phyloP scores from a whole-genome alignment of 2,888 invertebrate genomes.

The Trichacis sp. region DNA sequence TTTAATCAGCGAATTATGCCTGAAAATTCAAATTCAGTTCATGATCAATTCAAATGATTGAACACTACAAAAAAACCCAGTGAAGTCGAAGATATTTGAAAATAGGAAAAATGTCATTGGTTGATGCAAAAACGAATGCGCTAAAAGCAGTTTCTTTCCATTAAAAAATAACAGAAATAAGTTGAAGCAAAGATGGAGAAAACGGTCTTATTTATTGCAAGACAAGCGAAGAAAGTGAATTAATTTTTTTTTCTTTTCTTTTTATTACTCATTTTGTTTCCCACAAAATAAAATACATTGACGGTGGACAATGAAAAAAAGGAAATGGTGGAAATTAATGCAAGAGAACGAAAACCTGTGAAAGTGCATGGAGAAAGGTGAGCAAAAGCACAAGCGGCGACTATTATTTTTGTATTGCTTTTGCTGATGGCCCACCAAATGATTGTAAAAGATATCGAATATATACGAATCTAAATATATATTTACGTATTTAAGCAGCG shows the following conservation, averaged over 20 bases:
- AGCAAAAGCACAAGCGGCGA: constrained; percentile 52
- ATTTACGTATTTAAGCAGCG: constrained; percentile 47
- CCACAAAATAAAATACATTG: constrained; percentile 12
- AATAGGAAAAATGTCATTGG: too few relatives aligned
- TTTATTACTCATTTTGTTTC: constrained; percentile 32
- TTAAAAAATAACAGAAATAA: background rate
- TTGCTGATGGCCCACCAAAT: constrained; percentile 51
- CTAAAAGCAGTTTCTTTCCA: background rate
- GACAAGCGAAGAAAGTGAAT: constrained; percentile 28
- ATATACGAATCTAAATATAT: constrained; percentile 50
- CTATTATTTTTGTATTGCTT: constrained; percentile 68
- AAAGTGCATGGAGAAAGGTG: constrained; percentile 42
- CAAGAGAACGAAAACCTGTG: constrained; percentile 2
- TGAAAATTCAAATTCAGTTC: too few relatives aligned
- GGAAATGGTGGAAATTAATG: too few relatives aligned
- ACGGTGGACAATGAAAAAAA: too few relatives aligned
- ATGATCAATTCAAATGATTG: too few relatives aligned
- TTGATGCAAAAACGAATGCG: too few relatives aligned
- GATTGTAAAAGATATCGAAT: constrained; percentile 28
- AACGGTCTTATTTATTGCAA: constrained; percentile 26
- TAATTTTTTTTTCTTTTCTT: constrained; percentile 27
- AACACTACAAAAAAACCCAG: too few relatives aligned
- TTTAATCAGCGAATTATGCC: too few relatives aligned
- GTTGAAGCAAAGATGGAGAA: background rate
- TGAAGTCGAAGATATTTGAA: too few relatives aligned